Conservation (phyloP, 2,888 invertebrate genomes). For the Empis stercorea region DNA sequence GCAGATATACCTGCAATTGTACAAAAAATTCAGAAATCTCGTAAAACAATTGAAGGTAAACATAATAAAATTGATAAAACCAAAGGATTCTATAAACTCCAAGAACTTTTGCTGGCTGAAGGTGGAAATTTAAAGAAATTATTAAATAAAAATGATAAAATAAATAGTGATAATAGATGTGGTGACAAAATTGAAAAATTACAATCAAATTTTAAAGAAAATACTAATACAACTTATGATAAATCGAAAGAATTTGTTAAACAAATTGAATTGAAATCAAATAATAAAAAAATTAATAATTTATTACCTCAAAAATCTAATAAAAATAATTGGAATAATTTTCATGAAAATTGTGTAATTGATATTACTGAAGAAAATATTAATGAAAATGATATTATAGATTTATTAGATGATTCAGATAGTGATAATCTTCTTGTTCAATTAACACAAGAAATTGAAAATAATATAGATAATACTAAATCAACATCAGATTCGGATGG, state of each 20-base stretch:
- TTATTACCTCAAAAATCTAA: no score
- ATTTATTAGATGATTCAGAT: slow-evolving; percentile 7
- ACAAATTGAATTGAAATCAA: no score
- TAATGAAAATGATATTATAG: background rate
- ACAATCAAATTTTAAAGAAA: no score
- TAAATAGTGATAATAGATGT: no score
- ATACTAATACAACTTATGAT: no score
- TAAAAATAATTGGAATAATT: background rate
- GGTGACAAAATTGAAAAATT: no score
- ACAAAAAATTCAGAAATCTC: background rate
- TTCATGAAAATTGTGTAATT: background rate
- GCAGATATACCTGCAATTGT: background rate
- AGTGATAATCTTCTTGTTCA: slow-evolving; percentile 6
- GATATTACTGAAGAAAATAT: background rate
- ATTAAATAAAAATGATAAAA: no score
- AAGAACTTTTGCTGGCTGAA: slow-evolving; percentile 1
- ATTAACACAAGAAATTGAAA: slow-evolving; percentile 7
- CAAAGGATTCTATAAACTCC: slow-evolving; percentile 7
- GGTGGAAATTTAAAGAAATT: background rate
- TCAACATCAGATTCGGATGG: background rate
- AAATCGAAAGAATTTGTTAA: no score
- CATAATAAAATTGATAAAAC: background rate
- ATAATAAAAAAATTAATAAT: no score
- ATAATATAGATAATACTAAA: background rate
- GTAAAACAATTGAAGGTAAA: background rate